A percentile compares a stretch with the other conserved stretches of the same genome.
Evolutionary conservation across 2,113 vertebrate species (phyloP).

Genomic region (Plotosus lineatus): DNA sequence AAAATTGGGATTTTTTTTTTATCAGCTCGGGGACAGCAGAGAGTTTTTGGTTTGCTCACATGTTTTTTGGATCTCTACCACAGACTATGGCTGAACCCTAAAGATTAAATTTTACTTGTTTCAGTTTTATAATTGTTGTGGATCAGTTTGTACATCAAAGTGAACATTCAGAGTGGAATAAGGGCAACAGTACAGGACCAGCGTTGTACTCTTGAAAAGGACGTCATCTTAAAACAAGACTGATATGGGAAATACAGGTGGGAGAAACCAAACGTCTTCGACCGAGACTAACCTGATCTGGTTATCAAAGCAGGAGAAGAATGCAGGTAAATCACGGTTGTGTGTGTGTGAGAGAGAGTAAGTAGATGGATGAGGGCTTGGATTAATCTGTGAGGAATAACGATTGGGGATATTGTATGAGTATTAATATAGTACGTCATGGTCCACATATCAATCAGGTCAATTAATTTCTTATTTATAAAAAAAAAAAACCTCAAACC

Average conservation of each 20-base stretch:
- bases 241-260: slow-evolving; percentile 30
- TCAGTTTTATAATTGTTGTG: too few relatives aligned
- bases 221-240: not conserved
- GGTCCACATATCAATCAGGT: too few relatives aligned
- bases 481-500: too few relatives aligned
- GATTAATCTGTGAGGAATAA: not conserved
- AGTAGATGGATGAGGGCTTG: not conserved
- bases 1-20: not conserved
- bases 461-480: too few relatives aligned
- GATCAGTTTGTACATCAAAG: not conserved
- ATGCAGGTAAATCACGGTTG: slow-evolving; percentile 29
- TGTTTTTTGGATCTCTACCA: not conserved
- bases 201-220: not conserved
- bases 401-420: too few relatives aligned
- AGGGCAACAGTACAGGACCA: not conserved
- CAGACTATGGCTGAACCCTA: not conserved
- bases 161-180: not conserved
- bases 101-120: too few relatives aligned
- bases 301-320: slow-evolving; percentile 16
- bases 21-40: not conserved
- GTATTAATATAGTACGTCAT: too few relatives aligned
- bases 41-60: not conserved
- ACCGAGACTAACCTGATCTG: slow-evolving; percentile 29
- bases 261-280: slow-evolving; percentile 19
- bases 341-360: too few relatives aligned